Percentiles rank a stretch among this genome's conserved stretches.
phyloP scores from a whole-genome alignment of 2,797 vertebrate species.

The Pachyuromys duprasi region DNA sequence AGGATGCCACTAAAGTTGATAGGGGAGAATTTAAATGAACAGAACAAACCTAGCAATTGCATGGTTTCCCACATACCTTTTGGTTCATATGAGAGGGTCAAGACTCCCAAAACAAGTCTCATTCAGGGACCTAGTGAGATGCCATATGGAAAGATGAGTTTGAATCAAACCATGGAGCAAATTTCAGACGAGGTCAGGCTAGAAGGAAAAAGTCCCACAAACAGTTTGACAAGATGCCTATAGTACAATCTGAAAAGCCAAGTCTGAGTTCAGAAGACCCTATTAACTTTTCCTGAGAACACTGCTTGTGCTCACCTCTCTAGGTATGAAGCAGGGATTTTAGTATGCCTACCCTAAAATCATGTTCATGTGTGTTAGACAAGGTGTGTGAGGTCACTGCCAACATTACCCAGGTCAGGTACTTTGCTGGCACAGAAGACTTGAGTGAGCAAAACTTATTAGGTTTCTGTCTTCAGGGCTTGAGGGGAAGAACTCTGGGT shows the following conservation, averaged over 20 bases:
- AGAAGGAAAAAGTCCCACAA: not conserved
- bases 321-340: not conserved
- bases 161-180: not conserved
- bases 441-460: not conserved
- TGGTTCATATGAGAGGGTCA: not conserved
- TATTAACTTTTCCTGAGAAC: not conserved
- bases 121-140: not conserved
- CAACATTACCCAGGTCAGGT: not conserved
- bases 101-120: not conserved
- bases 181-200: not conserved
- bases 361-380: not conserved
- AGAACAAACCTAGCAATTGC: not conserved
- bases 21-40: not conserved
- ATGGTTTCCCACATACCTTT: not conserved
- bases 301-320: not conserved
- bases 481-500: not conserved
- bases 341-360: not conserved
- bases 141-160: not conserved
- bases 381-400: too few relatives aligned
- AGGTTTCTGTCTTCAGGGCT: not conserved
- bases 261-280: not conserved
- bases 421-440: not conserved
- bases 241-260: not conserved
- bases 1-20: not conserved
- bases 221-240: not conserved